These are phyloP conservation scores for Melanotaenia parkinsoni DNA, from an alignment of 2,797 vertebrate species.

Conservation along the genomic window DNA sequence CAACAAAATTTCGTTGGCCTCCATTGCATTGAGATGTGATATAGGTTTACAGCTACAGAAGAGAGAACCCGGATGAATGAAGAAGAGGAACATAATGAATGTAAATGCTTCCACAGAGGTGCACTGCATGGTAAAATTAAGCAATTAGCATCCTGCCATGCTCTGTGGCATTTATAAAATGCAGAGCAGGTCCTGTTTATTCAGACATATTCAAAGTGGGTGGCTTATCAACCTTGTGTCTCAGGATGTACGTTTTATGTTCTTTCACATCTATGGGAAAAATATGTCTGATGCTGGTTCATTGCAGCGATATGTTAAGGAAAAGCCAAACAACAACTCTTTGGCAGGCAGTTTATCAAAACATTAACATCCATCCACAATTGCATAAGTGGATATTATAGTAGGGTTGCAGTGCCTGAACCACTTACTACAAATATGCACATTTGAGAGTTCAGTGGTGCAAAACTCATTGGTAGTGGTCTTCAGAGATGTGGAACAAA, in stretches of 20 bases:
- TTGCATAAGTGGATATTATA: not conserved
- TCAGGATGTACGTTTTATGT: not conserved
- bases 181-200: not conserved
- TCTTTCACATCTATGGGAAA: not conserved
- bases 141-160: not conserved
- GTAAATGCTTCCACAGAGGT: not conserved
- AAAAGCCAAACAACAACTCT: not conserved
- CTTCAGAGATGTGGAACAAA: not conserved
- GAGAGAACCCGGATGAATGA: not conserved
- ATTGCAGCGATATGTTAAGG: not conserved
- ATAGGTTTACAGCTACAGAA: slow-evolving; percentile 1
- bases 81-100: not conserved
- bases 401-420: not conserved
- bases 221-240: not conserved
- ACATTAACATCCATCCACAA: not conserved
- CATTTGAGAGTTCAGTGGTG: not conserved
- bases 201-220: not conserved
- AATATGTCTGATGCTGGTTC: not conserved
- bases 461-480: not conserved
- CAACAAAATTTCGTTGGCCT: slow-evolving; percentile 8
- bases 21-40: not conserved
- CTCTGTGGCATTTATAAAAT: not conserved
- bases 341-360: not conserved
- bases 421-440: not conserved
- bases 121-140: not conserved